Percentiles rank a stretch among this genome's conserved stretches.
These are phyloP conservation scores for Suricata suricatta DNA, from an alignment of 2,113 vertebrate genomes.

Conservation along the genomic window DNA sequence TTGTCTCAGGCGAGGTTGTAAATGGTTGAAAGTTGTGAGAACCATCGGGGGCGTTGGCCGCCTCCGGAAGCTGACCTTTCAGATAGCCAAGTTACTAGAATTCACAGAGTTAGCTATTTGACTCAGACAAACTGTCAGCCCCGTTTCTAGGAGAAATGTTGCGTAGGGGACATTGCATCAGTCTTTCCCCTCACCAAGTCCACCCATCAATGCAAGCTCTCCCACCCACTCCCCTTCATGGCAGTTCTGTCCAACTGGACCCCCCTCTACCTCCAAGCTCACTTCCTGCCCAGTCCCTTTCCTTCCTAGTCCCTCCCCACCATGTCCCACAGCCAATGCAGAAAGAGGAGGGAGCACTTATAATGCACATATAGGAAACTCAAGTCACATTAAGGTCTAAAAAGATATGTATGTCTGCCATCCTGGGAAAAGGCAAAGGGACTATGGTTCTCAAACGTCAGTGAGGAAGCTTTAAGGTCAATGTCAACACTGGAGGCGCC, in stretches of 20 bases:
- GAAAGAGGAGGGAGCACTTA: neutral
- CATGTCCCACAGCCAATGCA: neutral
- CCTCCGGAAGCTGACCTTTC: no score
- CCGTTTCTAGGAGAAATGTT: no score
- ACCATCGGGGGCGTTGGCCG: fast-evolving
- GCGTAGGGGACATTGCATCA: neutral
- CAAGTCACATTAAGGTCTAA: neutral
- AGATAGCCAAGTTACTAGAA: no score
- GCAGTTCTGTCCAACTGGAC: fast-evolving
- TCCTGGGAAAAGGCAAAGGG: neutral
- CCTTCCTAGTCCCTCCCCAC: neutral
- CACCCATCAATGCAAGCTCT: fast-evolving
- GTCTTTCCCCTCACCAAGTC: no score
- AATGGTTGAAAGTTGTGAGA: neutral
- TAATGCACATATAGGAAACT: neutral
- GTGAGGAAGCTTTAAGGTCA: neutral
- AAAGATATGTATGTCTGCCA: fast-evolving
- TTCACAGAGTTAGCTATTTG: neutral
- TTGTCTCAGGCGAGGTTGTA: neutral
- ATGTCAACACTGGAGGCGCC: neutral
- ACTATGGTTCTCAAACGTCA: neutral
- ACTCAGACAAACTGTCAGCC: no score
- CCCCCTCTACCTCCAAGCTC: fast-evolving
- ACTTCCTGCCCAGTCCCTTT: fast-evolving
- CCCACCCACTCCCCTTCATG: fast-evolving